Base-by-base conservation (phyloP, 2,888 invertebrate species). In the Drosophila infuscata region DNA sequence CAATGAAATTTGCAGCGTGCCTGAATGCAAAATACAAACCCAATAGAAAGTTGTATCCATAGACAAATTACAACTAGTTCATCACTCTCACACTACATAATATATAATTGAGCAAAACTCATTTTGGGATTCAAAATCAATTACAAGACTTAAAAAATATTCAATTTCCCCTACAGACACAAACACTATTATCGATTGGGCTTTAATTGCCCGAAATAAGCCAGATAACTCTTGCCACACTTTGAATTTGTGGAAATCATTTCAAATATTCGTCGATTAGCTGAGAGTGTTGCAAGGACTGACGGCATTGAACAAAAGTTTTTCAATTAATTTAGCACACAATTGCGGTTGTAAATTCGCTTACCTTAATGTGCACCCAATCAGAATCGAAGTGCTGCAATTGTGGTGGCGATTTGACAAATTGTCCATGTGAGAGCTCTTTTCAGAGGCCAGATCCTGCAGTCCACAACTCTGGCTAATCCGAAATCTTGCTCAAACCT, bases 321-420 rank as follows among this genome's bases (percentile, higher is more conserved):
- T 88, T 89, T 88, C 88, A 87, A 87, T 88, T 88, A 88, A 88
- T 88, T 88, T 88, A 11, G 63, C 75, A 67, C 54, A 75, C 76
- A 74, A 76, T 78, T 81, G 85, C 69, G 72, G 81, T 70, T 66
- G 71, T 72, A 79, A 82, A 74, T 76, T 75, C 80, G 58, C 62
- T 74, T 71, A 83, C 76, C 88, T 76, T 76, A 79, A 83, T 79
- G 73, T 59, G 53, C 46, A 53, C 35, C 29, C 49, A 35, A 52
- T 46, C 65, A 38, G 65, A 70, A 70, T 76, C 78, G 65, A 73
- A 63, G 72, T 62, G 60, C 72, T 81, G 75, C 80, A 80, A 78
- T 89, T 88, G 86, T 76, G 89, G 87, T 79, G 87, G 81, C 87
- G 81, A 85, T 89, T 87, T 88, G 88, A 88, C 90, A 88, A 88